Evolutionary conservation across 2,113 vertebrate genomes (phyloP), one percentile per base, ranked within the genome.

Genomic region (Dinomys branickii): DNA sequence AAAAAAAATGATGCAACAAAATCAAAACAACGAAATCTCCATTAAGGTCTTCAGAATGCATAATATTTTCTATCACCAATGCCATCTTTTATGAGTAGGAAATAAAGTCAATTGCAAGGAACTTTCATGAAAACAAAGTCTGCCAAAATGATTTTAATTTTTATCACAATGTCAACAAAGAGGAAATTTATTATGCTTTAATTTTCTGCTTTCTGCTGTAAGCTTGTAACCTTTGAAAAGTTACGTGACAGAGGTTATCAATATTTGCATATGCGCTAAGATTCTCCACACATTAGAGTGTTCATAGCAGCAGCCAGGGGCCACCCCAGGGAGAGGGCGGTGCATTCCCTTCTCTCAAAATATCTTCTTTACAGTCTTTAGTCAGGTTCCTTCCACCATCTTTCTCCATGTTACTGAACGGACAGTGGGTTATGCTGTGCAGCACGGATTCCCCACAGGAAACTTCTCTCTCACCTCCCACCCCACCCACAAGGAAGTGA

Each of bases 181-280:
- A 81, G 35, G 52, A 73, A 35, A 87, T 69, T 80, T 86, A 59
- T 38, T 85, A 11, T 83, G 54, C 20, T 83, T 94, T 95, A 63
- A 75, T 91, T 80, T 93, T 82, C 35, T 44, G 19, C 56, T 38
- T 47, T 38, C n/a, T 61, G 33, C 14, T 33, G 26, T 78, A 96
- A 78, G 38, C 8, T 22, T 89, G 22, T 91, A 65, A 24, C 73
- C 56, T 97, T 95, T 94, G 71, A 59, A 52, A 91, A 85, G 69
- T 87, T 96, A 41, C 3, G 7, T 58, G 89, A 87, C 19, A 89
- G 65, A 91, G 67, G 56, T 87, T 95, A 94, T 94, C 89, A 86
- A 3, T n/a, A 38, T 61, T 38, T 13, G 16, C 16, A 50, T 33
- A n/a, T 5, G 26, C 84, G 73, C 75, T 80, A 94, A 84, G 87